These are phyloP conservation scores for Hoplostethus mediterraneus DNA, from an alignment of 2,797 vertebrate genomes.

Conservation along the genomic window DNA sequence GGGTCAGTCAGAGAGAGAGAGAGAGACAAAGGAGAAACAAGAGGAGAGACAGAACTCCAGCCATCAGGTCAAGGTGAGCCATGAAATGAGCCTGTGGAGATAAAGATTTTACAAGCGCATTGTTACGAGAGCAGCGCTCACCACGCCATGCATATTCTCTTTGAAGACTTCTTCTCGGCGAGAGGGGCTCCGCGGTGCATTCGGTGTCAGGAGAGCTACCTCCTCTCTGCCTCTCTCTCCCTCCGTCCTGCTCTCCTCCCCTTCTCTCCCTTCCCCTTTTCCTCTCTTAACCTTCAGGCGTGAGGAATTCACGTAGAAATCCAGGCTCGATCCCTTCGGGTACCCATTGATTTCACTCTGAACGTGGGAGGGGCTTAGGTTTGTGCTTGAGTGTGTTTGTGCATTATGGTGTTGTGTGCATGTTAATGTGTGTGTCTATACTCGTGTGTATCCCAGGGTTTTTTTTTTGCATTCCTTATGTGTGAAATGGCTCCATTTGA, in stretches of 20 bases:
- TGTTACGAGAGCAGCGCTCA: constrained; percentile 72
- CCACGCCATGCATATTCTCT: constrained; percentile 77
- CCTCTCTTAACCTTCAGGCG: constrained; percentile 78
- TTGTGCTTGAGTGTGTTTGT: constrained; percentile 34
- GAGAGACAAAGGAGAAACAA: constrained; percentile 29
- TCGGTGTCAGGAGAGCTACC: constrained; percentile 66
- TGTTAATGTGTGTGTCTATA: neutral
- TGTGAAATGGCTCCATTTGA: constrained; percentile 68
- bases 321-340: constrained; percentile 66
- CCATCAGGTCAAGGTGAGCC: constrained; percentile 77
- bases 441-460: constrained; percentile 44
- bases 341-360: constrained; percentile 74
- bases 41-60: constrained; percentile 65
- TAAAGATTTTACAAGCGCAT: constrained; percentile 77
- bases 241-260: constrained; percentile 48
- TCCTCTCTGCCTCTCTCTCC: constrained; percentile 50
- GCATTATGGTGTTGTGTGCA: too few relatives aligned
- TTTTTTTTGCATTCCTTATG: constrained; percentile 47
- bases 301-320: constrained; percentile 72
- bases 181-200: constrained; percentile 64
- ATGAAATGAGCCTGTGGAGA: constrained; percentile 73
- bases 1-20: constrained; percentile 49
- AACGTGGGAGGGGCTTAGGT: constrained; percentile 55
- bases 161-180: constrained; percentile 70
- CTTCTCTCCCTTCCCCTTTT: constrained; percentile 57